Base-by-base conservation (phyloP, 92 coral and sea anemone species). In the Palythoa heliodiscus region DNA sequence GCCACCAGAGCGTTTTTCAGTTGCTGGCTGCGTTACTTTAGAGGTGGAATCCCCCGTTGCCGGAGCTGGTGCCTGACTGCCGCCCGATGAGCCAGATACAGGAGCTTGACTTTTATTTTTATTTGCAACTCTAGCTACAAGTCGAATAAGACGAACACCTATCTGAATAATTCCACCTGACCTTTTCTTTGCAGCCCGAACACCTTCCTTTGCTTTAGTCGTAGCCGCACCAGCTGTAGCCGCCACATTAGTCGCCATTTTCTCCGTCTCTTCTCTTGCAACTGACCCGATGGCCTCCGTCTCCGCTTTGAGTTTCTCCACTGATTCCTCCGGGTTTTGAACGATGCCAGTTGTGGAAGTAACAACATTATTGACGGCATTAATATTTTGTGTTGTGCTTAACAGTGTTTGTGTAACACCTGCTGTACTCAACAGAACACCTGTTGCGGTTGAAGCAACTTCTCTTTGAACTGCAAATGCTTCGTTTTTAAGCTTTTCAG, bases 121-220 rank as follows among this genome's bases (percentile, higher is more conserved):
- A 40, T 70, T 86, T 15, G 84, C 90, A 29, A 92, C 92, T 61
- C 98, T 88, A 82, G 82, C 92, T 58, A 87, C 84, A 37, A 94
- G 82, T 13, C 98, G 93, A 40, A 84, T 87, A 14, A 94, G 89
- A 72, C 98, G 75, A 86, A 92, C 87, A 11, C 87, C 93, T 68
- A 94, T 92, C 73, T 90, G 98, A 48, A 94, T 52, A 60, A 94
- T 86, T 23, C 98, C 94, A 63, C 95, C 95, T 4, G 98, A 90
- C 71, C 88, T 92, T 58, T 87, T 87, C 61, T 86, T 85, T 38
- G 97, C 87, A 24, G 91, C 92, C 17, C 87, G 75, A 1, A 88
- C 77, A 12, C 95, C 95, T 82, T 80, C 77, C 29, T 83, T 86
- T 35, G 96, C 83, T 55, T 88, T 83, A 50, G 50, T 75, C 43